Conservation (phyloP, 2,888 invertebrate genomes). For the Apamea epomidion region DNA sequence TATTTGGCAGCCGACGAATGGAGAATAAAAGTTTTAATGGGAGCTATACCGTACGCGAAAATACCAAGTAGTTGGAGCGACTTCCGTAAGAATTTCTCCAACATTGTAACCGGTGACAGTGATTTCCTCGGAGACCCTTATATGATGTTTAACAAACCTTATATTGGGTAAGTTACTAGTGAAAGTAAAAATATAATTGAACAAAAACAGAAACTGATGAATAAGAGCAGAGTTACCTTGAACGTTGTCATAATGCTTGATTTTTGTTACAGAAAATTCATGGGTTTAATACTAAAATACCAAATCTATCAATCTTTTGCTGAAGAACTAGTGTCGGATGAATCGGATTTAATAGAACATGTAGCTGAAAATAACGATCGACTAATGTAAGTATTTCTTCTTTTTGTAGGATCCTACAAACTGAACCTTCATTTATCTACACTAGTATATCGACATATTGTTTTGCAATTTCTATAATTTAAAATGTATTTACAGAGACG, state of each 20-base stretch:
- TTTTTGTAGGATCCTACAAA: neutral
- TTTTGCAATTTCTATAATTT: neutral
- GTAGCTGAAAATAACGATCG: conserved; percentile 83
- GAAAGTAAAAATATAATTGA: neutral
- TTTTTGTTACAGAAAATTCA: conserved; percentile 87
- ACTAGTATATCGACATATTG: neutral
- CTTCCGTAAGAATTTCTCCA: conserved; percentile 86
- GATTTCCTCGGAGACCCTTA: conserved; percentile 89
- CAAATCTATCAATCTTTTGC: conserved; percentile 89
- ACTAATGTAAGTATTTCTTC: conserved; percentile 79
- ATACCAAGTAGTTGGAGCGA: conserved; percentile 87
- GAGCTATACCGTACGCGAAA: conserved; percentile 79
- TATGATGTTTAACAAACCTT: conserved; percentile 89
- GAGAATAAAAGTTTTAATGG: conserved; percentile 87
- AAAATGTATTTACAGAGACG: conserved; percentile 75
- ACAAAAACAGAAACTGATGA: neutral
- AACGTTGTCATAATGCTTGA: neutral
- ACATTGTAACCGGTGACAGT: conserved; percentile 83
- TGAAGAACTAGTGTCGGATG: conserved; percentile 85
- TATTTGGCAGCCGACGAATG: conserved; percentile 90
- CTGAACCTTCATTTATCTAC: neutral
- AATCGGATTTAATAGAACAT: conserved; percentile 84
- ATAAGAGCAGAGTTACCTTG: neutral
- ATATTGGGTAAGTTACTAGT: conserved; percentile 84
- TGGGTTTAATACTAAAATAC: conserved; percentile 90